phyloP scores from a whole-genome alignment of 2,888 invertebrate species.

The Eupeodes latifasciatus region DNA sequence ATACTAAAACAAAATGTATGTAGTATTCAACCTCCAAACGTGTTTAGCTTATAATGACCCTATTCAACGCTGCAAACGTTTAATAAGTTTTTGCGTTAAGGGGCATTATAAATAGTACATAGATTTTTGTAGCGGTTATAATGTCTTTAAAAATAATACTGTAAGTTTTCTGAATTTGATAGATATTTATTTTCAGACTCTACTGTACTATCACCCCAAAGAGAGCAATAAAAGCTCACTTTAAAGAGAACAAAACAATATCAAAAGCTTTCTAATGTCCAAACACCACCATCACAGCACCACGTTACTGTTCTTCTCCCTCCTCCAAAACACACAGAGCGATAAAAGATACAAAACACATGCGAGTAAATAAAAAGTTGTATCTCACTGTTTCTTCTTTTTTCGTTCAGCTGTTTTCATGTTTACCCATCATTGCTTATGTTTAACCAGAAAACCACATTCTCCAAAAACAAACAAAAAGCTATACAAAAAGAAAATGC shows the following conservation, averaged over 20 bases:
- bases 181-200: not conserved
- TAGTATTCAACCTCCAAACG: too few relatives aligned
- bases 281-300: not conserved
- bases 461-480: too few relatives aligned
- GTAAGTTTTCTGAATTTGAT: too few relatives aligned
- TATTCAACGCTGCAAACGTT: too few relatives aligned
- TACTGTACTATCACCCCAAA: not conserved
- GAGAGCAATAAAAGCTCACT: not conserved
- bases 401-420: not conserved
- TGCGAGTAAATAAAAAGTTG: constrained; percentile 8
- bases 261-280: constrained; percentile 11
- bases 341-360: not conserved
- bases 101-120: too few relatives aligned
- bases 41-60: too few relatives aligned
- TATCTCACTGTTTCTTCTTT: not conserved
- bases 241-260: not conserved
- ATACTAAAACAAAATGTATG: too few relatives aligned
- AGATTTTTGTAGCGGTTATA: too few relatives aligned
- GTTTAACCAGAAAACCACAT: not conserved
- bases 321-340: not conserved
- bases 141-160: too few relatives aligned
- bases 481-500: not conserved
- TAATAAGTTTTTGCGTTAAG: too few relatives aligned
- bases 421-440: not conserved
- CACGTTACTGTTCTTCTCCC: not conserved